Percentiles rank a stretch among this genome's conserved stretches.
Evolutionary conservation across 2,888 invertebrate genomes (phyloP).

Genomic region (Mantis religiosa): DNA sequence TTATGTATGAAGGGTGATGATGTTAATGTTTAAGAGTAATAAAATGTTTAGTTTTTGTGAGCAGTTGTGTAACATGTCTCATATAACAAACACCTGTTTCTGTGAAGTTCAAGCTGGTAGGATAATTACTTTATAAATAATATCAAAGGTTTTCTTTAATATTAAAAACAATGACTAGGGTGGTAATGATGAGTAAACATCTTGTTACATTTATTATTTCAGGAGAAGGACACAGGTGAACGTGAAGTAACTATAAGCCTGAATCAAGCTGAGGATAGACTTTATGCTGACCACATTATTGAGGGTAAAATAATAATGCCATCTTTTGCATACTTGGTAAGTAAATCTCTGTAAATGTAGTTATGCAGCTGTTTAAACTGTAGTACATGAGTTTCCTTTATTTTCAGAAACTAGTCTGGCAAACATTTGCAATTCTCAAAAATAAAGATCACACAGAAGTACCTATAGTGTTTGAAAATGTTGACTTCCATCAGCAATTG

Average conservation of each 20-base stretch:
- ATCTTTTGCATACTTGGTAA: constrained; percentile 49
- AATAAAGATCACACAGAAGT: constrained; percentile 45
- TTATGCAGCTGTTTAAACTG: not conserved
- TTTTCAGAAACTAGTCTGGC: constrained; percentile 47
- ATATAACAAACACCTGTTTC: too few relatives aligned
- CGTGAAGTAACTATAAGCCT: constrained; percentile 32
- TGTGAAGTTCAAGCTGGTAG: too few relatives aligned
- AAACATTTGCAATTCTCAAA: constrained; percentile 47
- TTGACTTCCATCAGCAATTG: constrained; percentile 43
- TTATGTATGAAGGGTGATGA: too few relatives aligned
- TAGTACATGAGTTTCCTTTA: not conserved
- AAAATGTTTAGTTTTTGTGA: too few relatives aligned
- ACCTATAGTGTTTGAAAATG: constrained; percentile 52
- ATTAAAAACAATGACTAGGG: too few relatives aligned
- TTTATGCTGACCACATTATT: constrained; percentile 45
- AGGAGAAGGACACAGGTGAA: constrained; percentile 3
- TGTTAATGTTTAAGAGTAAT: too few relatives aligned
- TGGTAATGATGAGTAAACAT: too few relatives aligned
- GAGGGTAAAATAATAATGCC: constrained; percentile 53
- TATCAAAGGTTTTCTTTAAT: too few relatives aligned
- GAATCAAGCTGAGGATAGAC: constrained; percentile 37
- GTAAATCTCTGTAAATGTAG: not conserved
- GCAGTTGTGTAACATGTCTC: too few relatives aligned
- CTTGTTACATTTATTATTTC: too few relatives aligned
- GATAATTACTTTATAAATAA: too few relatives aligned